These are phyloP conservation scores for Megalops cyprinoides DNA, from an alignment of 2,797 vertebrate genomes.

Conservation along the genomic window DNA sequence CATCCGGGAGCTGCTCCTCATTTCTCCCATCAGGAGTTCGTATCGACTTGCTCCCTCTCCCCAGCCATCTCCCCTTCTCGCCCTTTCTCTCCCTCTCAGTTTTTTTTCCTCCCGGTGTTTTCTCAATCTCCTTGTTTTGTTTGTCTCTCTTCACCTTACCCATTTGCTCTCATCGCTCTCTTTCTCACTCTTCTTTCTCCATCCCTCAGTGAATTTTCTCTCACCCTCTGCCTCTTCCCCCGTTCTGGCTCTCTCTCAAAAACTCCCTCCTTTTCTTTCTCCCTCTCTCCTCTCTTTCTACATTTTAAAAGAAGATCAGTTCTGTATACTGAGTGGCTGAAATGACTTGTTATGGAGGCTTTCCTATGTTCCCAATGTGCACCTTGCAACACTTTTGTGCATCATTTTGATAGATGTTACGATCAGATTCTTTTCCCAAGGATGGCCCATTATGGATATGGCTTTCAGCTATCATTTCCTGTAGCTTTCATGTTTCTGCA, in stretches of 20 bases:
- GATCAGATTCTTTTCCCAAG: neutral
- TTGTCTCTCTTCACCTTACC: neutral
- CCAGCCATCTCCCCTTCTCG: neutral
- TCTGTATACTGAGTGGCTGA: neutral
- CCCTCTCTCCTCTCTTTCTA: constrained; percentile 28
- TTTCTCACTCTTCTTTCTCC: neutral
- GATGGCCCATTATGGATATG: neutral
- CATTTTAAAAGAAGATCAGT: neutral
- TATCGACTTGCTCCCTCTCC: constrained; percentile 16
- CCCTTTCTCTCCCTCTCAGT: neutral
- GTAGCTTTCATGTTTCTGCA: neutral
- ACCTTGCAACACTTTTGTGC: neutral
- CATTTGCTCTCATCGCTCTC: neutral
- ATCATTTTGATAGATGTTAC: neutral
- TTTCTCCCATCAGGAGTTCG: constrained; percentile 49
- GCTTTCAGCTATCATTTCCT: neutral
- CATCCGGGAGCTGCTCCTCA: constrained; percentile 46
- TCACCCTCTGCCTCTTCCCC: neutral
- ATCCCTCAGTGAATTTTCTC: neutral
- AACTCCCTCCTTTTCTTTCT: neutral
- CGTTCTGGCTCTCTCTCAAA: neutral
- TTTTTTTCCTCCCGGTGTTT: neutral
- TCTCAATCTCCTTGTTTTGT: neutral
- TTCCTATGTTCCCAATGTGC: neutral
- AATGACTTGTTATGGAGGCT: neutral